These are phyloP conservation scores for Aphidius gifuensis DNA, from an alignment of 1,140 invertebrate species.

Conservation along the genomic window DNA sequence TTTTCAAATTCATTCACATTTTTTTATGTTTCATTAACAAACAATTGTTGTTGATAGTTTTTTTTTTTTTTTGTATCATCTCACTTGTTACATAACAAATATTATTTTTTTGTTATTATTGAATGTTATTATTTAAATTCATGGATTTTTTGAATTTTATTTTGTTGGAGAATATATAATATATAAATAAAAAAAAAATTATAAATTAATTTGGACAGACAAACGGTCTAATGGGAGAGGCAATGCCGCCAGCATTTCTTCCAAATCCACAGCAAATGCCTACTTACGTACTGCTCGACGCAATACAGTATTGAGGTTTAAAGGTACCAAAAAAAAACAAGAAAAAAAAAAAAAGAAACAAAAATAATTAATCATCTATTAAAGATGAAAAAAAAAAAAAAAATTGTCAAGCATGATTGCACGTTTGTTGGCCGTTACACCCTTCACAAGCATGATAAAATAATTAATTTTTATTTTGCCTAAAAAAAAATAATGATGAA, in stretches of 20 bases:
- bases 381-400: background rate
- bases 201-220: slow-evolving; percentile 46
- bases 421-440: too few species aligned
- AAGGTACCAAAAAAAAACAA: slow-evolving; percentile 47
- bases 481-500: background rate
- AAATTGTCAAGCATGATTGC: too few species aligned
- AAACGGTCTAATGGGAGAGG: slow-evolving; percentile 56
- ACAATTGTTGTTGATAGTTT: too few species aligned
- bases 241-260: slow-evolving; percentile 56
- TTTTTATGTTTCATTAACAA: too few species aligned
- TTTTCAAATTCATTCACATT: too few species aligned
- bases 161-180: background rate
- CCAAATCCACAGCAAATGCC: slow-evolving; percentile 56
- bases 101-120: too few species aligned
- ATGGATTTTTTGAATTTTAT: background rate
- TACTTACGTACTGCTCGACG: slow-evolving; percentile 57
- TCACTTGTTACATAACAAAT: too few species aligned
- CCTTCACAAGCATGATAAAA: too few species aligned
- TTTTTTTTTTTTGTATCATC: too few species aligned
- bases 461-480: too few species aligned
- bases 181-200: slow-evolving; percentile 4
- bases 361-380: slow-evolving; percentile 7
- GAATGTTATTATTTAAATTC: too few species aligned
- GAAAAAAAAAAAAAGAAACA: slow-evolving; percentile 8
- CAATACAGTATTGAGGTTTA: slow-evolving; percentile 58